phyloP scores from a whole-genome alignment of 2,113 vertebrate genomes.

The Gallinago paraguaiae region DNA sequence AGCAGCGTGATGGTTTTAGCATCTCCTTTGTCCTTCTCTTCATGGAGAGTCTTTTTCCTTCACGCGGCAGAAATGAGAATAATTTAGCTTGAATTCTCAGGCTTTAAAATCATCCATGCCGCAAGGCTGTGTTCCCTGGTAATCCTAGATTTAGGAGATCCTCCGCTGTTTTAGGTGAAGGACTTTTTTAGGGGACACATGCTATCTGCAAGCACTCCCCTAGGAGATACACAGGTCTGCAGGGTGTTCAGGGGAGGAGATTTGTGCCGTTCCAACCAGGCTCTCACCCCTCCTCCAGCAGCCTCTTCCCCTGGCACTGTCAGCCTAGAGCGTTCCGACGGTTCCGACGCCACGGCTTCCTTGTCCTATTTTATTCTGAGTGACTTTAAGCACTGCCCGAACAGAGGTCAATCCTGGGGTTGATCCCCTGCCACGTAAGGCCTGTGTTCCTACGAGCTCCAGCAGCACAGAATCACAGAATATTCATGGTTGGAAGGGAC shows the following conservation, averaged over 20 bases:
- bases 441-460: background rate
- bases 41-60: background rate
- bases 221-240: background rate
- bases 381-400: background rate
- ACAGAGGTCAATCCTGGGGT: background rate
- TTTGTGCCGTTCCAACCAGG: background rate
- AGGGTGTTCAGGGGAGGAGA: background rate
- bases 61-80: background rate
- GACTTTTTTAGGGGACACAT: accelerated
- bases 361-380: background rate
- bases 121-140: background rate
- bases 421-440: background rate
- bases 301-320: background rate
- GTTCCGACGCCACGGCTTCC: background rate
- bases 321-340: accelerated
- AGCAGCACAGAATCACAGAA: background rate
- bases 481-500: no score
- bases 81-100: background rate
- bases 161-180: background rate
- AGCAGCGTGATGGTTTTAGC: background rate
- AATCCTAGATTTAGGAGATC: background rate
- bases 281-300: background rate
- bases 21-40: background rate
- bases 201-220: background rate
- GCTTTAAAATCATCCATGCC: background rate